Evolutionary conservation across 2,888 invertebrate genomes (phyloP).

Genomic region (Dryocosmus kuriphilus): DNA sequence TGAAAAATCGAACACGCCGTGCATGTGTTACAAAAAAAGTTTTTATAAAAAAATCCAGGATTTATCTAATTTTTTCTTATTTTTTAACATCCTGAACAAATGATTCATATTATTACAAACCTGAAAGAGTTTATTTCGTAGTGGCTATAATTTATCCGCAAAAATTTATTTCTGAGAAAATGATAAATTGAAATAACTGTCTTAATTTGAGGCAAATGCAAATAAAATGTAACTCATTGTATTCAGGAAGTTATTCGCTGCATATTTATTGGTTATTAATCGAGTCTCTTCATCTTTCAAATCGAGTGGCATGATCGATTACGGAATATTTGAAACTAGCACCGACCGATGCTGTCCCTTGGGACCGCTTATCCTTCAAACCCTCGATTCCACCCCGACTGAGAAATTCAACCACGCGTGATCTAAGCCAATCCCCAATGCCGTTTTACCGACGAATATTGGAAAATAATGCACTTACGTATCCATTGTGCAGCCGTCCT

Average conservation of each 20-base stretch:
- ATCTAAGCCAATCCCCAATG: slow-evolving; percentile 58
- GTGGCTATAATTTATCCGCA: too few species aligned
- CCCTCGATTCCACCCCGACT: slow-evolving; percentile 62
- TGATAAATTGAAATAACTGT: too few species aligned
- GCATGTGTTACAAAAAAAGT: too few species aligned
- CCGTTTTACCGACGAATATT: slow-evolving; percentile 68
- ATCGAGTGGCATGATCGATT: slow-evolving; percentile 67
- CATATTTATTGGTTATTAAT: neutral
- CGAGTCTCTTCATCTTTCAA: neutral
- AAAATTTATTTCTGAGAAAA: too few species aligned
- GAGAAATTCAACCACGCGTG: slow-evolving; percentile 71
- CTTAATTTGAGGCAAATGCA: too few species aligned
- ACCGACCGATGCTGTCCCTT: slow-evolving; percentile 68
- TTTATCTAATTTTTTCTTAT: too few species aligned
- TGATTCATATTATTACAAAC: too few species aligned
- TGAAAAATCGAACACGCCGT: too few species aligned
- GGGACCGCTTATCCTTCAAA: slow-evolving; percentile 71
- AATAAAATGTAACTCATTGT: neutral
- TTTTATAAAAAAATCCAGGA: too few species aligned
- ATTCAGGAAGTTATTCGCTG: neutral
- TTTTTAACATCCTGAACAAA: too few species aligned
- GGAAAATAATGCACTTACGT: slow-evolving; percentile 74
- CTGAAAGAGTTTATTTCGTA: too few species aligned
- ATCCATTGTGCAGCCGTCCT: slow-evolving; percentile 58
- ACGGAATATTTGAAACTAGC: slow-evolving; percentile 71